phyloP scores from a whole-genome alignment of 2,888 invertebrate genomes.

The Melieria crassipennis region DNA sequence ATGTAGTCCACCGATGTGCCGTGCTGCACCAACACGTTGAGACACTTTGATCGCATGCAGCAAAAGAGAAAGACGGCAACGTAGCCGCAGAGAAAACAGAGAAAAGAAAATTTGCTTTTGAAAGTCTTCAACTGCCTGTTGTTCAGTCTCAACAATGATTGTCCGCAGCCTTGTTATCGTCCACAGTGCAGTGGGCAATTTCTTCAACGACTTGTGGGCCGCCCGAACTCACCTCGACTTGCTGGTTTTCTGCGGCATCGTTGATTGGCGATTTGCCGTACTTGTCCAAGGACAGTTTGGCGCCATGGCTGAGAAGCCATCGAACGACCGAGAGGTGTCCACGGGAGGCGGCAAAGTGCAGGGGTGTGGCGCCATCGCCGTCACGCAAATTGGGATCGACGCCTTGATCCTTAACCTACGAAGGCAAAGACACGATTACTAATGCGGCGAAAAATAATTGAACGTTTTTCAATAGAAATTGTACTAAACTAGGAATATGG shows the following conservation, averaged over 20 bases:
- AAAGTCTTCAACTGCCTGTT: conserved; percentile 1
- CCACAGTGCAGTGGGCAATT: background rate
- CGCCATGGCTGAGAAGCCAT: conserved; percentile 86
- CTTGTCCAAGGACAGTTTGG: conserved; percentile 82
- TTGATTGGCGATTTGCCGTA: conserved; percentile 91
- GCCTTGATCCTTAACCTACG: conserved; percentile 81
- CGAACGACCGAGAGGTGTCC: conserved; percentile 83
- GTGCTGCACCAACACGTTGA: conserved; percentile 83
- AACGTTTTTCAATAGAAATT: too few relatives aligned
- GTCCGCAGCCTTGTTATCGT: background rate
- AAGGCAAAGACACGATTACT: background rate
- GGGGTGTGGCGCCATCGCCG: conserved; percentile 88
- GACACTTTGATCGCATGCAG: conserved; percentile 69
- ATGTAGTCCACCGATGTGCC: conserved; percentile 76
- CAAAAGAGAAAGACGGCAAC: conserved; percentile 15
- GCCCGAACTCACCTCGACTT: conserved; percentile 75
- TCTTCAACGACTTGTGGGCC: background rate
- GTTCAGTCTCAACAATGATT: conserved; percentile 15
- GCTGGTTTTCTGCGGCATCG: conserved; percentile 91
- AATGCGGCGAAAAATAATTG: too few relatives aligned
- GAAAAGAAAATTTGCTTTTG: background rate
- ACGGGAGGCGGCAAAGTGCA: conserved; percentile 88
- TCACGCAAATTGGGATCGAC: conserved; percentile 87
- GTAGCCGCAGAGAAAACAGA: conserved; percentile 12
- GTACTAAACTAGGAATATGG: background rate